Percentiles rank a stretch among this genome's conserved stretches.
phyloP scores from a whole-genome alignment of 2,113 vertebrate genomes.

The Brachionichthys hirsutus region DNA sequence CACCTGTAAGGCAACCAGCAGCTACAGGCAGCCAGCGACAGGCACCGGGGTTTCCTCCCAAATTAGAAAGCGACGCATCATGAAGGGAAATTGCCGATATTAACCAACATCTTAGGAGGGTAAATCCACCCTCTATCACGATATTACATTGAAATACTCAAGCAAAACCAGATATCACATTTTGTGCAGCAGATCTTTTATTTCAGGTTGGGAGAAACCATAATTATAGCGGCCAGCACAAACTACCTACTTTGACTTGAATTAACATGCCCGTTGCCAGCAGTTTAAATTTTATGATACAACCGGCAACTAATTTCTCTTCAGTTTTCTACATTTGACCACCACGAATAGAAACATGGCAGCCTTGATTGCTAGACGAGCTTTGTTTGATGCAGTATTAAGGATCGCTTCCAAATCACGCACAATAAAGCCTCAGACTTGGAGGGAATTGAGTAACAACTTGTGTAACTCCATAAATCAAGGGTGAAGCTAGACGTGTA shows the following conservation, averaged over 20 bases:
- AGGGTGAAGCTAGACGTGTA: too few species aligned
- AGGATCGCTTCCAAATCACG: background rate
- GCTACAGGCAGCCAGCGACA: too few species aligned
- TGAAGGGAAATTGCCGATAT: background rate
- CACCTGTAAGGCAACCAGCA: too few species aligned
- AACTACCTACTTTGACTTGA: background rate
- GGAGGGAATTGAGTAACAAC: too few species aligned
- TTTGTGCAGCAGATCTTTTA: background rate
- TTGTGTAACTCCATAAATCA: too few species aligned
- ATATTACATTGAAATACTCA: background rate
- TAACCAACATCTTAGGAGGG: background rate
- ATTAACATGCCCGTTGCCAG: background rate
- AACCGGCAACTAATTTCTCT: too few species aligned
- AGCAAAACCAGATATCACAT: background rate
- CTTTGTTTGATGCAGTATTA: background rate
- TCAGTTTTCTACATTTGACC: too few species aligned
- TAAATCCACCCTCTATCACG: constrained; percentile 36
- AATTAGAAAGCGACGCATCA: constrained; percentile 1
- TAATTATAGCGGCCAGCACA: background rate
- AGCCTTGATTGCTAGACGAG: background rate
- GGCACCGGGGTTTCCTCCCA: too few species aligned
- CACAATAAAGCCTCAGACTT: too few species aligned
- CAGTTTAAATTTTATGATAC: too few species aligned
- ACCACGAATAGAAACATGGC: background rate
- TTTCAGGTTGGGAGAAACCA: background rate